Percentiles rank a stretch among this genome's conserved stretches.
Evolutionary conservation across 2,797 vertebrate genomes (phyloP).

Genomic region (Poeciliopsis infans): DNA sequence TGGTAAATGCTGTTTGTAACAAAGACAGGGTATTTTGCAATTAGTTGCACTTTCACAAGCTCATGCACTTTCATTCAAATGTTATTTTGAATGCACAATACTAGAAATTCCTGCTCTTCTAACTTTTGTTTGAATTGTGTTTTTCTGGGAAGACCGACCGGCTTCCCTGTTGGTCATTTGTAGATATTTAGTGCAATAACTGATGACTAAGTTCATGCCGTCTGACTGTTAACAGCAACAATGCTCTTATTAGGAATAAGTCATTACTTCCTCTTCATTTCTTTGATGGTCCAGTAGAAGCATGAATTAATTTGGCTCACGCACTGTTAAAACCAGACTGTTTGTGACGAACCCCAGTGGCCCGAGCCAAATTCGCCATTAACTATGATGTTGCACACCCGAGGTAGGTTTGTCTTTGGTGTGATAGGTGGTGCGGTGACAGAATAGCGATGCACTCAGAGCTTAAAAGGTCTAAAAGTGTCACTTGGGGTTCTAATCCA

Average conservation of each 20-base stretch:
- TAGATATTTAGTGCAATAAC: conserved; percentile 76
- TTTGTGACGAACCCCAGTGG: conserved; percentile 66
- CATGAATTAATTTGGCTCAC: conserved; percentile 72
- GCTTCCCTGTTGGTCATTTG: conserved; percentile 19
- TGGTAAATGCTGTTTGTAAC: conserved; percentile 41
- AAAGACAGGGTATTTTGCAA: conserved; percentile 34
- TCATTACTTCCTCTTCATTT: conserved; percentile 49
- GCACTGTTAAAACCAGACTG: conserved; percentile 83
- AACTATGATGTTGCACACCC: neutral
- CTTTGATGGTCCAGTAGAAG: conserved; percentile 51
- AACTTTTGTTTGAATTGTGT: conserved; percentile 25
- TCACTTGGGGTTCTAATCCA: conserved; percentile 71
- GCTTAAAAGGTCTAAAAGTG: conserved; percentile 71
- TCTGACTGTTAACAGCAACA: conserved; percentile 70
- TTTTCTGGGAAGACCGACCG: conserved; percentile 3
- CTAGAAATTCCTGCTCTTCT: conserved; percentile 25
- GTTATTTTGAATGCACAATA: conserved; percentile 34
- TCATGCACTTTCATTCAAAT: conserved; percentile 55
- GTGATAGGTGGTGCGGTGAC: conserved; percentile 5
- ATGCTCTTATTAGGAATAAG: conserved; percentile 49
- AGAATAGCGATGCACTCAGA: conserved; percentile 48
- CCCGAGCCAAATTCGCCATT: conserved; percentile 26
- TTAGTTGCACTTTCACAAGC: conserved; percentile 30
- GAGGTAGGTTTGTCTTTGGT: conserved; percentile 12
- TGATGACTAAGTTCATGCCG: conserved; percentile 53